A percentile compares a stretch with the other conserved stretches of the same genome.
Evolutionary conservation across 2,113 vertebrate genomes (phyloP).

Genomic region (Cyphomyrus discorhynchus): DNA sequence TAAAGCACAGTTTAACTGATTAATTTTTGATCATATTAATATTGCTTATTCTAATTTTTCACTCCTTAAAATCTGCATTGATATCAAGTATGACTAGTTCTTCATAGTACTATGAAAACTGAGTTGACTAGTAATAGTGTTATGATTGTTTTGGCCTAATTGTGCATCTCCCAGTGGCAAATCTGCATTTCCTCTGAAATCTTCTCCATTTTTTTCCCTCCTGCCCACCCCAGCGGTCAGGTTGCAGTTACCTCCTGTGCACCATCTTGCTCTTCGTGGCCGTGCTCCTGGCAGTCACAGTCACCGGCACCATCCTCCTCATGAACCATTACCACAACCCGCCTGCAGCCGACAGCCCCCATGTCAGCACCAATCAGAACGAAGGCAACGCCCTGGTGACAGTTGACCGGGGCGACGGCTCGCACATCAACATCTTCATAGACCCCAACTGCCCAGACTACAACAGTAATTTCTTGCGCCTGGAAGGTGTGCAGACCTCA

Average conservation of each 20-base stretch:
- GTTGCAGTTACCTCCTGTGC: slow-evolving; percentile 83
- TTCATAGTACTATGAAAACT: neutral
- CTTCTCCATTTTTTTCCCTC: neutral
- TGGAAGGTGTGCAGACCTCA: slow-evolving; percentile 82
- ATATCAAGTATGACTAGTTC: neutral
- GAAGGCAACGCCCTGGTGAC: slow-evolving; percentile 88
- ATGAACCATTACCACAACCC: slow-evolving; percentile 83
- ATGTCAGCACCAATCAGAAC: slow-evolving; percentile 86
- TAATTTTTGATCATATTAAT: neutral
- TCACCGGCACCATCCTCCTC: slow-evolving; percentile 85
- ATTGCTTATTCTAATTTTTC: neutral
- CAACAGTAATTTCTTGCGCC: slow-evolving; percentile 68
- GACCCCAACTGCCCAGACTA: slow-evolving; percentile 94
- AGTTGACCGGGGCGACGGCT: slow-evolving; percentile 83
- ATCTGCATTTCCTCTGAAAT: neutral
- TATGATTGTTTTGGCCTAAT: neutral
- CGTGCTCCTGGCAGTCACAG: slow-evolving; percentile 77
- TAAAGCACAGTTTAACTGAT: neutral
- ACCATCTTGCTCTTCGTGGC: slow-evolving; percentile 85
- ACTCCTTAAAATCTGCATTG: neutral
- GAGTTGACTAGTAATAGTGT: neutral
- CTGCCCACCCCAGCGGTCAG: slow-evolving; percentile 67
- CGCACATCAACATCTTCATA: slow-evolving; percentile 92
- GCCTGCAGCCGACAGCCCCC: slow-evolving; percentile 66
- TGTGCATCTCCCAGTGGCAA: neutral